phyloP scores from a whole-genome alignment of 2,113 vertebrate species.

The Neolamprologus ventralis region DNA sequence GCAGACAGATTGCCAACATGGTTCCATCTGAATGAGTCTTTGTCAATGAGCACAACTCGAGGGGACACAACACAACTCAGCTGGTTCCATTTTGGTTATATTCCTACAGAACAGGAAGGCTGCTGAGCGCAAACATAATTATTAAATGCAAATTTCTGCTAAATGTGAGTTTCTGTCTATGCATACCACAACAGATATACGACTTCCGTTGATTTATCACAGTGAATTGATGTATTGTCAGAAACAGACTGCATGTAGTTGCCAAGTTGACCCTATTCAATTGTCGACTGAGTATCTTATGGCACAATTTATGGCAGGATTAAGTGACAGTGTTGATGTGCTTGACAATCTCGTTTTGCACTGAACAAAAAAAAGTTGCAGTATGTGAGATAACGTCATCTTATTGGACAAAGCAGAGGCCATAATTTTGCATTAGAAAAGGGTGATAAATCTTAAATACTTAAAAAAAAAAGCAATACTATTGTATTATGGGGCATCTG shows the following conservation, averaged over 20 bases:
- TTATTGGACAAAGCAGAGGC: background rate
- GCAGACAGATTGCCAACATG: background rate
- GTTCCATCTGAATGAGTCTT: background rate
- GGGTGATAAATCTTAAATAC: background rate
- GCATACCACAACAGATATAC: background rate
- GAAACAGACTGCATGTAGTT: background rate
- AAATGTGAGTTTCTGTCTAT: background rate
- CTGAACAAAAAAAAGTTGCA: background rate
- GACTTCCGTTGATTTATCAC: background rate
- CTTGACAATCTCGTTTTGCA: background rate
- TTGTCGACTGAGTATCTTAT: background rate
- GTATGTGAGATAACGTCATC: accelerated
- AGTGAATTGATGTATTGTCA: background rate
- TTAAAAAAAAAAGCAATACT: background rate
- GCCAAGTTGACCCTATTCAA: background rate
- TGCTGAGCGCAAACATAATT: background rate
- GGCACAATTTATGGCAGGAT: background rate
- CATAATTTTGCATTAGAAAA: background rate
- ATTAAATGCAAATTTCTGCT: background rate
- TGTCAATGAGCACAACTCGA: background rate
- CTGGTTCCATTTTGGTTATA: background rate
- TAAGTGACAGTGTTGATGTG: background rate
- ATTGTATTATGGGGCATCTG: background rate
- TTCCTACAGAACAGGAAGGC: background rate
- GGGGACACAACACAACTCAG: background rate